These are phyloP conservation scores for Caenorhabditis angaria DNA, from an alignment of 2,888 invertebrate species.

Conservation along the genomic window DNA sequence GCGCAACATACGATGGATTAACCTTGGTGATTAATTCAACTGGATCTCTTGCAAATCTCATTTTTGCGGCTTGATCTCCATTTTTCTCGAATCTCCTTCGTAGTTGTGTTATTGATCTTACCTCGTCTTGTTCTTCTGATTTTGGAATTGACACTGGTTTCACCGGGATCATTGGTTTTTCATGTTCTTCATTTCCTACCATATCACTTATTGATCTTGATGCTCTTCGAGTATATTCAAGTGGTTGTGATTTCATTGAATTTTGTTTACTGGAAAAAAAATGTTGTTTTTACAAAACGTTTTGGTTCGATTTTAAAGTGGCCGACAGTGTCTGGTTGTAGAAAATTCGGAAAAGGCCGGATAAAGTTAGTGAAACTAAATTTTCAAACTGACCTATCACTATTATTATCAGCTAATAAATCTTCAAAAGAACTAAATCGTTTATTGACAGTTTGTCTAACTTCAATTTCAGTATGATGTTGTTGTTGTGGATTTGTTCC, in stretches of 20 bases:
- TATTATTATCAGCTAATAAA: slow-evolving; percentile 27
- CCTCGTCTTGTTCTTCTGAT: slow-evolving; percentile 12
- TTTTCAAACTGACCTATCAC: slow-evolving; percentile 15
- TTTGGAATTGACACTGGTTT: not conserved
- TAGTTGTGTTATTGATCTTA: slow-evolving; percentile 28
- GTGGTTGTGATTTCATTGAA: slow-evolving; percentile 6
- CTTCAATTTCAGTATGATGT: slow-evolving; percentile 7
- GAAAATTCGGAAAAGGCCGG: not conserved
- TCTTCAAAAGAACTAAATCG: slow-evolving; percentile 41
- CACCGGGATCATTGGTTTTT: not conserved
- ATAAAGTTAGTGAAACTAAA: not conserved
- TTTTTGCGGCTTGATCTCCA: slow-evolving; percentile 30
- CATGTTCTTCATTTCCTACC: slow-evolving; percentile 13
- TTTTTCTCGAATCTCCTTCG: slow-evolving; percentile 39
- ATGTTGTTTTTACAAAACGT: no score
- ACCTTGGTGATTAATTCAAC: slow-evolving; percentile 31
- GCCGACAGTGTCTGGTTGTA: no score
- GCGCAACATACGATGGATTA: slow-evolving; percentile 25
- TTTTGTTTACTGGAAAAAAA: not conserved
- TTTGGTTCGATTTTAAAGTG: no score
- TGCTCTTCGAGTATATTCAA: slow-evolving; percentile 21
- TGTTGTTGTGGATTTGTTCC: slow-evolving; percentile 22
- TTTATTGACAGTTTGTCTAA: slow-evolving; percentile 10
- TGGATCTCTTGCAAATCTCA: slow-evolving; percentile 43
- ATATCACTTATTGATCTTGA: slow-evolving; percentile 41